phyloP scores from a whole-genome alignment of 2,888 invertebrate species.

The Saturnia japonica region DNA sequence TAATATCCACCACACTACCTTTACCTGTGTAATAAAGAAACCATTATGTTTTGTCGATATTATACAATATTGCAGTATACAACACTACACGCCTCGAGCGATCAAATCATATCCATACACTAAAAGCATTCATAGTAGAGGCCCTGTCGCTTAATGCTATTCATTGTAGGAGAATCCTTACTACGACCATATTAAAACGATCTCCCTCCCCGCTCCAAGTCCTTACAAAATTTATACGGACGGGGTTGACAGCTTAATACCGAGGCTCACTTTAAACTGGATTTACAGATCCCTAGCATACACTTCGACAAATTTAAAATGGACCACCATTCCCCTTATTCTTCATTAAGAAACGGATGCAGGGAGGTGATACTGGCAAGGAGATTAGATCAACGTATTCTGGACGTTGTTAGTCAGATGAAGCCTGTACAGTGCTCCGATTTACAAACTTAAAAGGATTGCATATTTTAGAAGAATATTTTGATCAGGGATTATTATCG shows the following conservation, averaged over 20 bases:
- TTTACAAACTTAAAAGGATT: constrained; percentile 68
- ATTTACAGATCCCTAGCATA: constrained; percentile 49
- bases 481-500: constrained; percentile 36
- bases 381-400: constrained; percentile 37
- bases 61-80: constrained; percentile 22
- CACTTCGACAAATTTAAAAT: constrained; percentile 47
- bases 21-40: not conserved
- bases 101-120: constrained; percentile 75
- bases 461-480: constrained; percentile 47
- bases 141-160: constrained; percentile 75
- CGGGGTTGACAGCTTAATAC: constrained; percentile 35
- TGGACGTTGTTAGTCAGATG: constrained; percentile 55
- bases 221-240: constrained; percentile 29
- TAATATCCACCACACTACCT: not conserved
- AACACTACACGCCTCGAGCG: constrained; percentile 60
- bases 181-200: constrained; percentile 44
- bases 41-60: constrained; percentile 17
- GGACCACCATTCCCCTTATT: constrained; percentile 35
- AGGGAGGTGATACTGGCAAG: constrained; percentile 28
- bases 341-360: constrained; percentile 42
- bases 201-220: constrained; percentile 33
- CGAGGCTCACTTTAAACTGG: constrained; percentile 43
- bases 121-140: constrained; percentile 71
- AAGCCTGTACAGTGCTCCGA: constrained; percentile 60
- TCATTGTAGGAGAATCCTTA: constrained; percentile 74